Conservation (phyloP, 2,113 vertebrate genomes). For the Grammatotria lemairii region DNA sequence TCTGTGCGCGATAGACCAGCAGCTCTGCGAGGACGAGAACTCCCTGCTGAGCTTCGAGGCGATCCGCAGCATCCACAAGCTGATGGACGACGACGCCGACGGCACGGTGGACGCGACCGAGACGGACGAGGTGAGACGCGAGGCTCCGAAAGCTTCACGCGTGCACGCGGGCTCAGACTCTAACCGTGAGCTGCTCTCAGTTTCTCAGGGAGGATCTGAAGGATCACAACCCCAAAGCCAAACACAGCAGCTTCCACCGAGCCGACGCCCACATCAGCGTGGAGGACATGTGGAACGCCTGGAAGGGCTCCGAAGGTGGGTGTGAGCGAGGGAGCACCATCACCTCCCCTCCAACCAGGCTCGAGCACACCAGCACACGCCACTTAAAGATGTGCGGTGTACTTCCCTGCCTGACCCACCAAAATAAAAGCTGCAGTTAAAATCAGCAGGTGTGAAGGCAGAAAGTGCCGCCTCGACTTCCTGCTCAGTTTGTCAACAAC, state of each 20-base stretch:
- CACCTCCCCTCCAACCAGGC: not conserved
- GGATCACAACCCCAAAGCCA: constrained; percentile 81
- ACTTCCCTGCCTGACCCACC: not conserved
- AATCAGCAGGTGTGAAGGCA: not conserved
- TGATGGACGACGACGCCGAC: constrained; percentile 94
- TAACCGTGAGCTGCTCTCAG: constrained; percentile 46
- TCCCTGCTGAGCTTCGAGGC: constrained; percentile 87
- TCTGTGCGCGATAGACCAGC: constrained; percentile 66
- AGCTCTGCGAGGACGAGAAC: constrained; percentile 79
- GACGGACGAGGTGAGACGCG: constrained; percentile 80
- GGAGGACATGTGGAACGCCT: constrained; percentile 90
- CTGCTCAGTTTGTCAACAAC: not conserved
- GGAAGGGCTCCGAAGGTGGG: constrained; percentile 87
- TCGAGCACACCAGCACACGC: no score
- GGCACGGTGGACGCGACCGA: constrained; percentile 87
- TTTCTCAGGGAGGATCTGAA: constrained; percentile 90
- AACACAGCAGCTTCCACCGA: constrained; percentile 89
- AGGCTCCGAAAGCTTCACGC: not conserved
- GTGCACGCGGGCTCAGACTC: not conserved
- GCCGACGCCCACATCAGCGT: constrained; percentile 90
- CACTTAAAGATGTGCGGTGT: not conserved
- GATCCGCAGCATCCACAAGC: constrained; percentile 86
- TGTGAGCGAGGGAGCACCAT: not conserved
- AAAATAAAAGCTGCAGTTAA: not conserved
- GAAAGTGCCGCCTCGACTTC: not conserved